Evolutionary conservation across 2,113 vertebrate genomes (phyloP).

Genomic region (Eidolon helvum): DNA sequence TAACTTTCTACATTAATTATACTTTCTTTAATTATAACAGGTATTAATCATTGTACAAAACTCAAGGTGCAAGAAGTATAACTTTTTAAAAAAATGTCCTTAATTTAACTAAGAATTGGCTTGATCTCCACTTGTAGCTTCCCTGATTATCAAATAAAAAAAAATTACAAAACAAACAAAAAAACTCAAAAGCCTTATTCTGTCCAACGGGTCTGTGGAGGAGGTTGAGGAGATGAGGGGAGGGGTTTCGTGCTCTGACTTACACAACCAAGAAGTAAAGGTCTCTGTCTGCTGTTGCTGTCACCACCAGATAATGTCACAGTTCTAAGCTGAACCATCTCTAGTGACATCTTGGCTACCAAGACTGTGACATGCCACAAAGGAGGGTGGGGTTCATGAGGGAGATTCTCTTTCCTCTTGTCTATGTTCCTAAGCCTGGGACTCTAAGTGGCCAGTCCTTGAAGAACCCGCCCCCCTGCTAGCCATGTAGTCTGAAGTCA

Average conservation of each 20-base stretch:
- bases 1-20: not conserved
- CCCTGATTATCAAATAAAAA: not conserved
- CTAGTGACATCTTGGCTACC: not conserved
- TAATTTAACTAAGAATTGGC: not conserved
- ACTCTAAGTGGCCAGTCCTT: not conserved
- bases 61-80: not conserved
- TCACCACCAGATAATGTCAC: not conserved
- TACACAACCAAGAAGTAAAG: not conserved
- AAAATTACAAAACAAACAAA: no score
- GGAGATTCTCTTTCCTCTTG: not conserved
- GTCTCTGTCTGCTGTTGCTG: no score
- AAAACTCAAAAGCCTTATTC: not conserved
- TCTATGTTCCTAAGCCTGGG: not conserved
- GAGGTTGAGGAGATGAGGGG: no score
- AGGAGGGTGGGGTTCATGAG: not conserved
- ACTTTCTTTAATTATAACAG: not conserved
- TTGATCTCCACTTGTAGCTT: not conserved
- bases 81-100: not conserved
- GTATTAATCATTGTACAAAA: not conserved
- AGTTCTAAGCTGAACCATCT: not conserved
- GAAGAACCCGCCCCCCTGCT: not conserved
- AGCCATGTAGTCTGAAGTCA: not conserved
- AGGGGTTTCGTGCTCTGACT: not conserved
- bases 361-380: not conserved
- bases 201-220: not conserved